These are phyloP conservation scores for Meandrina meandrites DNA, from an alignment of 92 coral and sea anemone genomes.

Conservation along the genomic window DNA sequence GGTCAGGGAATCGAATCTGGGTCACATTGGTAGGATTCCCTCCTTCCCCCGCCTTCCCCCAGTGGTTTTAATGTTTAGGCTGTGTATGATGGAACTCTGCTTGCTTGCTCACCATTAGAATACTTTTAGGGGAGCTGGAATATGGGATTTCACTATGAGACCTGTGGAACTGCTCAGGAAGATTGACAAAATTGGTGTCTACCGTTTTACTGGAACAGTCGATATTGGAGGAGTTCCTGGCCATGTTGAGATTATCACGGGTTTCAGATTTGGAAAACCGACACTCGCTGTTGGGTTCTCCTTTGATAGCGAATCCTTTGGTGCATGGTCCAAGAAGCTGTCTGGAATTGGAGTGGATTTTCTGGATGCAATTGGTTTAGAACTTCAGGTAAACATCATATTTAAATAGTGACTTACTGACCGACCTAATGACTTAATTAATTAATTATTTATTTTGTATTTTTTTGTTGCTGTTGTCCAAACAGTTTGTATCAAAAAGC, in stretches of 20 bases:
- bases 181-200: conserved; percentile 63
- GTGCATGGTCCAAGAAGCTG: conserved; percentile 73
- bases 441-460: too few relatives aligned
- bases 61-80: too few relatives aligned
- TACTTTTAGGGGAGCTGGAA: conserved; percentile 62
- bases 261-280: conserved; percentile 40
- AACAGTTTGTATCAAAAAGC: too few relatives aligned
- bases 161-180: conserved; percentile 74
- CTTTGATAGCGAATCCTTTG: conserved; percentile 93
- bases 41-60: too few relatives aligned
- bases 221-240: conserved; percentile 75
- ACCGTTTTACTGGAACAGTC: conserved; percentile 85
- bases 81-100: too few relatives aligned
- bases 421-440: too few relatives aligned
- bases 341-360: conserved; percentile 85
- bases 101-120: background rate
- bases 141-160: conserved; percentile 70
- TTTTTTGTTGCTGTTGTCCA: too few relatives aligned
- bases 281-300: conserved; percentile 88
- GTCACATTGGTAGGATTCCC: too few relatives aligned
- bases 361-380: conserved; percentile 79
- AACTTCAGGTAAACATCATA: conserved; percentile 68
- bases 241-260: conserved; percentile 78
- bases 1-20: too few relatives aligned
- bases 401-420: too few relatives aligned